A percentile compares a stretch with the other conserved stretches of the same genome.
These are phyloP conservation scores for Pollenia amentaria DNA, from an alignment of 2,888 invertebrate genomes.

Conservation along the genomic window DNA sequence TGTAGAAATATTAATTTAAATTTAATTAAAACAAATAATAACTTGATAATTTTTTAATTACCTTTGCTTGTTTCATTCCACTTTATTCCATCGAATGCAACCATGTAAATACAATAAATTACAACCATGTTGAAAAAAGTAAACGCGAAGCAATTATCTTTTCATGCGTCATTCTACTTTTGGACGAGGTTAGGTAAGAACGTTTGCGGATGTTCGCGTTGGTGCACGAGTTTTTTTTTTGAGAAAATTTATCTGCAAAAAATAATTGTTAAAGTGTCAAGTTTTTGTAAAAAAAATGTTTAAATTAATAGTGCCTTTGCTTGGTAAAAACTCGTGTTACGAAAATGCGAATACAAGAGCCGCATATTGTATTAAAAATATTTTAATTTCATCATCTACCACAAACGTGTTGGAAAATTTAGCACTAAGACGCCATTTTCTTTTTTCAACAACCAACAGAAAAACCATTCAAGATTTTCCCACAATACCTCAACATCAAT, in stretches of 20 bases:
- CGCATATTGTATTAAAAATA: slow-evolving; percentile 79
- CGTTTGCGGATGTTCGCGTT: slow-evolving; percentile 75
- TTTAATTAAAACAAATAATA: no score
- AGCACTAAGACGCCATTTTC: slow-evolving; percentile 82
- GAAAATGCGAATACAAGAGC: slow-evolving; percentile 72
- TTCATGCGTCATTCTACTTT: slow-evolving; percentile 80
- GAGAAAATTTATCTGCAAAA: background rate
- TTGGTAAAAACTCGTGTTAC: slow-evolving; percentile 79
- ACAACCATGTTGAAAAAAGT: slow-evolving; percentile 53
- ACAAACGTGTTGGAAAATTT: slow-evolving; percentile 76
- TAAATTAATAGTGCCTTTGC: slow-evolving; percentile 80
- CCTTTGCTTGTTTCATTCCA: slow-evolving; percentile 2
- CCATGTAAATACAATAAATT: slow-evolving; percentile 1
- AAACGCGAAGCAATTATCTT: slow-evolving; percentile 50
- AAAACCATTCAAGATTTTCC: slow-evolving; percentile 79
- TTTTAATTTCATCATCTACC: slow-evolving; percentile 80
- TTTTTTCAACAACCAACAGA: slow-evolving; percentile 82
- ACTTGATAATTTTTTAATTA: no score
- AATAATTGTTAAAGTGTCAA: background rate
- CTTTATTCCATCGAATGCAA: slow-evolving; percentile 4
- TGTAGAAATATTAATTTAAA: no score
- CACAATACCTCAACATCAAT: slow-evolving; percentile 65
- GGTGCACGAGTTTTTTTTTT: slow-evolving; percentile 77
- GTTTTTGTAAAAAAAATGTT: slow-evolving; percentile 73
- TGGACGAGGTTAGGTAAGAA: slow-evolving; percentile 84